Evolutionary conservation across 2,113 vertebrate genomes (phyloP).

Genomic region (Globicephala melas): DNA sequence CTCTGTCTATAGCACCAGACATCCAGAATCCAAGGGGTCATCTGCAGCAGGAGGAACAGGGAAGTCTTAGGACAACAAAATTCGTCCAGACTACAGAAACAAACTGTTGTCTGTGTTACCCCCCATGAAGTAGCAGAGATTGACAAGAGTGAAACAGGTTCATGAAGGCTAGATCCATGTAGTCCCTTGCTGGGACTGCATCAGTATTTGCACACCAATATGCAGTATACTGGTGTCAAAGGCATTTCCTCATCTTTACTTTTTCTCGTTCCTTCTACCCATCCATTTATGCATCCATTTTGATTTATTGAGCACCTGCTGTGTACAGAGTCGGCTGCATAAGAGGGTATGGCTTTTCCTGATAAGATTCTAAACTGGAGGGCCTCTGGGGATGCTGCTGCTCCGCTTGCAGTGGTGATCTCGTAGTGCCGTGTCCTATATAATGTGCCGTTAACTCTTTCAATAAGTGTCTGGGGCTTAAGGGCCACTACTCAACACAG

Average conservation of each 20-base stretch:
- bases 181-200: not conserved
- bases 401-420: not conserved
- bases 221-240: not conserved
- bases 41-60: not conserved
- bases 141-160: not conserved
- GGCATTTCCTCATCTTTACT: not conserved
- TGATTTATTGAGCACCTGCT: not conserved
- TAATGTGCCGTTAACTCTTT: not conserved
- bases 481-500: not conserved
- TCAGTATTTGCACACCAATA: rapidly evolving
- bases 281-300: not conserved
- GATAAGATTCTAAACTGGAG: not conserved
- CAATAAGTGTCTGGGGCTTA: not conserved
- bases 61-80: not conserved
- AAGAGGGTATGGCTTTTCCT: not conserved
- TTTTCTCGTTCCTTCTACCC: not conserved
- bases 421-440: not conserved
- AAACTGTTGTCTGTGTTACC: not conserved
- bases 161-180: not conserved
- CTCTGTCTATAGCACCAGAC: not conserved
- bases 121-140: not conserved
- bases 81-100: not conserved
- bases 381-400: not conserved
- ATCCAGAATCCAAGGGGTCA: not conserved
- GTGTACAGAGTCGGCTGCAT: not conserved